phyloP scores from a whole-genome alignment of 2,888 invertebrate genomes.

The Trichopria drosophilae region DNA sequence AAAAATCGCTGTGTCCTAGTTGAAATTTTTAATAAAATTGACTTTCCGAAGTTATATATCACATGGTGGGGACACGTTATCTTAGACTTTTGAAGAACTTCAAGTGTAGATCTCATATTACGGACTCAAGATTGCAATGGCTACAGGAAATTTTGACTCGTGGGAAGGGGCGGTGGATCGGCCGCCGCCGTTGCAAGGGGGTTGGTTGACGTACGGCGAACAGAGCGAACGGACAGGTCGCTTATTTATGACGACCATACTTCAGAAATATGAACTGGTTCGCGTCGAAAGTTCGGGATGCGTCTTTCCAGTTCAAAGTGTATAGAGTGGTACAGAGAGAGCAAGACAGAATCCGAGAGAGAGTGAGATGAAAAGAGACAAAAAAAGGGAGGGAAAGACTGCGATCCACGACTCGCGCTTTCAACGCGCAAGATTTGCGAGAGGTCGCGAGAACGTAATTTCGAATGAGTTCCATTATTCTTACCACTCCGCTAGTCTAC shows the following conservation, averaged over 20 bases:
- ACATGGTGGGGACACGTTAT: too few relatives aligned
- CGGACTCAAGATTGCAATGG: conserved; percentile 14
- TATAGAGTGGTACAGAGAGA: conserved; percentile 41
- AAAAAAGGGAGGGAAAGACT: conserved; percentile 20
- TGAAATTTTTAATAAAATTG: too few relatives aligned
- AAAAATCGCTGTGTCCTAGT: too few relatives aligned
- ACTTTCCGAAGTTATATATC: too few relatives aligned
- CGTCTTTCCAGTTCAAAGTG: conserved; percentile 57
- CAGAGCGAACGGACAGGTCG: conserved; percentile 56
- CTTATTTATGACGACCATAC: conserved; percentile 59
- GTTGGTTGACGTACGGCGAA: conserved; percentile 35
- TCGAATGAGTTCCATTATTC: conserved; percentile 49
- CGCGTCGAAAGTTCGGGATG: conserved; percentile 58
- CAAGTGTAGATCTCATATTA: too few relatives aligned
- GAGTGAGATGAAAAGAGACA: not conserved
- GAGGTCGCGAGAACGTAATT: conserved; percentile 51
- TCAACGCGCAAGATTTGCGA: conserved; percentile 53
- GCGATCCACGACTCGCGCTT: conserved; percentile 45
- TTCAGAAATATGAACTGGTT: conserved; percentile 59
- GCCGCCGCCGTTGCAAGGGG: not conserved
- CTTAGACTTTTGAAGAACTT: too few relatives aligned
- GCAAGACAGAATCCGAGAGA: not conserved
- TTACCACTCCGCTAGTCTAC: not conserved
- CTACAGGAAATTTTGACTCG: conserved; percentile 37
- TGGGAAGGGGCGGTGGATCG: conserved; percentile 24